These are phyloP conservation scores for Acomys russatus DNA, from an alignment of 2,797 vertebrate species.

Conservation along the genomic window DNA sequence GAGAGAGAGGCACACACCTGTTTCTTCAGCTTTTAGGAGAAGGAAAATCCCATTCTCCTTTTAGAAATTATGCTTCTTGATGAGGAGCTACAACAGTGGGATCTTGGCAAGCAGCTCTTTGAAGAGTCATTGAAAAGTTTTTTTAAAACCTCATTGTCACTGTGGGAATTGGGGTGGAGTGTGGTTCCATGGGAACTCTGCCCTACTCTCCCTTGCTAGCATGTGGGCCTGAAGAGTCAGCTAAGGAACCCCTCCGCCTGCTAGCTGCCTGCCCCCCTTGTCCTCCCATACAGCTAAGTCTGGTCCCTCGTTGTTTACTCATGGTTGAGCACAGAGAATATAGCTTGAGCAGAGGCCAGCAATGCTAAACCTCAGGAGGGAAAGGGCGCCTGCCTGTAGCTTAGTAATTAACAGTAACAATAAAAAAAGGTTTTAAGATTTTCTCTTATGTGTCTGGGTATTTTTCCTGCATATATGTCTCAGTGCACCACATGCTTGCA, in stretches of 20 bases:
- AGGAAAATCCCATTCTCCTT: background rate
- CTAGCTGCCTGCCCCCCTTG: background rate
- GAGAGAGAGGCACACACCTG: background rate
- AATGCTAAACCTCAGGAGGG: background rate
- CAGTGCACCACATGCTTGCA: background rate
- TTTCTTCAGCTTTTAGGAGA: background rate
- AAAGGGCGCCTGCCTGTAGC: background rate
- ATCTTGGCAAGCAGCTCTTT: background rate
- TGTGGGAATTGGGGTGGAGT: background rate
- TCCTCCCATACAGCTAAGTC: background rate
- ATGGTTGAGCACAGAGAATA: accelerated
- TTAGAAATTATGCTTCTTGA: background rate
- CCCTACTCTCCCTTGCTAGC: background rate
- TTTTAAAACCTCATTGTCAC: background rate
- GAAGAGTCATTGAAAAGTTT: background rate
- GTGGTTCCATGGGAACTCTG: background rate
- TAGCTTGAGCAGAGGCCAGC: background rate
- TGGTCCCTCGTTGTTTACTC: background rate
- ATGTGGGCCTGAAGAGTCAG: background rate
- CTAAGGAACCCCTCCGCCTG: background rate
- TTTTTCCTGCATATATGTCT: background rate
- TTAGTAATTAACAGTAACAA: background rate
- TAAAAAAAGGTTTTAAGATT: background rate
- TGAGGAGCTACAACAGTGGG: background rate
- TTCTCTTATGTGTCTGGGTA: background rate